Evolutionary conservation across 2,888 invertebrate genomes (phyloP), one percentile per base, ranked within the genome.

Genomic region (Alentia gelatinosa): DNA sequence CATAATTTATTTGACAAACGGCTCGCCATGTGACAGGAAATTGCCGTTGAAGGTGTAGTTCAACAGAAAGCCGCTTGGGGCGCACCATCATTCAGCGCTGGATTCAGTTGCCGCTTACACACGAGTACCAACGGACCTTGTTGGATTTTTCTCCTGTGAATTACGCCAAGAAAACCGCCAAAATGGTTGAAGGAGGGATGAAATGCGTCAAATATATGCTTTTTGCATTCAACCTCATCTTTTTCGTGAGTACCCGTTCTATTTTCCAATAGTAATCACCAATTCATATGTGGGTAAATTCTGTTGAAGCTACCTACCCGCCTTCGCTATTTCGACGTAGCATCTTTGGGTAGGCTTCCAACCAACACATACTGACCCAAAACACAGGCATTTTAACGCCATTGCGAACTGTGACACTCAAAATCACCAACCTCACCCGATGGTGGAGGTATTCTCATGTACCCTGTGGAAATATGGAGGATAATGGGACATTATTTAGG

Each of bases 101-200:
- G 30, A 68, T n/a, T n/a, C 68, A 68, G 68, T 30, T 5, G 30
- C 68, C 1, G 26, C 30, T 56, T 1, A 1, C 5, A 68, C 68
- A 7, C 19, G 12, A 12, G 12, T 68, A 26, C 30, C 68, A n/a
- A 12, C 68, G 33, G 30, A 68, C 3, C 56, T n/a, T 68, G 30
- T 79, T 79, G 79, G 79, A 79, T 79, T 79, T 79, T 35, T 79
- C 79, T 26, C 4, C 23, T 23, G 9, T 39, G 79, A 23, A 12
- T 74, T 86, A 86, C 47, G 47, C 35, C 42, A 75, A 91, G 83
- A 91, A 91, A 91, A 39, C 83, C 74, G 88, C 83, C 50, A 95
- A 93, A 90, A 95, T 95, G 95, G 95, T 95, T 90, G 95, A 95
- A 92, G 95, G 95, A 90, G 95, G 95, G 93, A 95, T 96, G 95